A percentile compares a stretch with the other conserved stretches of the same genome.
Evolutionary conservation across 1,140 invertebrate species (phyloP).

Genomic region (Heliconius melpomene): DNA sequence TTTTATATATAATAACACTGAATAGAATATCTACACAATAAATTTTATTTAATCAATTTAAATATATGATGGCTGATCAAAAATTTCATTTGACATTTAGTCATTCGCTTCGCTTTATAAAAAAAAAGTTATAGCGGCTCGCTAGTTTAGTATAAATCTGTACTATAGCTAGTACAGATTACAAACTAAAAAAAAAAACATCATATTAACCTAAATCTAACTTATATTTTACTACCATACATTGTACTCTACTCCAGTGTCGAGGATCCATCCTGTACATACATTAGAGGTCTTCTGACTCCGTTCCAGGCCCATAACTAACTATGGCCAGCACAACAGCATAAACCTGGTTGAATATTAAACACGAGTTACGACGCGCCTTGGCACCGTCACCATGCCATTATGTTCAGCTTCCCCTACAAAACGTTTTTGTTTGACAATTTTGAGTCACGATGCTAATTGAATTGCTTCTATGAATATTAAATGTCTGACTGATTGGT

Average conservation of each 20-base stretch:
- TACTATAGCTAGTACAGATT: too few species aligned
- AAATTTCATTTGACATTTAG: too few species aligned
- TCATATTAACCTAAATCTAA: too few species aligned
- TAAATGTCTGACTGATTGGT: not conserved
- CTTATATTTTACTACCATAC: too few species aligned
- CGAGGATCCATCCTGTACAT: not conserved
- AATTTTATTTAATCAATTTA: too few species aligned
- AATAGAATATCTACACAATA: too few species aligned
- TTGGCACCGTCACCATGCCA: conserved; percentile 25
- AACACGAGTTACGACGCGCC: conserved; percentile 27
- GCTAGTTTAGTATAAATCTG: too few species aligned
- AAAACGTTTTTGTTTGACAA: conserved; percentile 10
- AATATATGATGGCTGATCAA: too few species aligned
- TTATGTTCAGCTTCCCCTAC: conserved; percentile 7
- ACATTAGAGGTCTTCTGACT: conserved; percentile 20
- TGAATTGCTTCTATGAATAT: conserved; percentile 15
- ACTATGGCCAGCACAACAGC: conserved; percentile 10
- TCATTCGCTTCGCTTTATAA: too few species aligned
- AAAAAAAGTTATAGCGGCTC: too few species aligned
- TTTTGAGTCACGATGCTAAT: not conserved
- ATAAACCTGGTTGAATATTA: conserved; percentile 34
- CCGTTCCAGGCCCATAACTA: conserved; percentile 6
- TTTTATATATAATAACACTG: too few species aligned
- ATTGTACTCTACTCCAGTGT: not conserved
- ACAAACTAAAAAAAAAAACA: too few species aligned